A percentile compares a stretch with the other conserved stretches of the same genome.
These are phyloP conservation scores for Eubucco bourcierii DNA, from an alignment of 2,113 vertebrate genomes.

Conservation along the genomic window DNA sequence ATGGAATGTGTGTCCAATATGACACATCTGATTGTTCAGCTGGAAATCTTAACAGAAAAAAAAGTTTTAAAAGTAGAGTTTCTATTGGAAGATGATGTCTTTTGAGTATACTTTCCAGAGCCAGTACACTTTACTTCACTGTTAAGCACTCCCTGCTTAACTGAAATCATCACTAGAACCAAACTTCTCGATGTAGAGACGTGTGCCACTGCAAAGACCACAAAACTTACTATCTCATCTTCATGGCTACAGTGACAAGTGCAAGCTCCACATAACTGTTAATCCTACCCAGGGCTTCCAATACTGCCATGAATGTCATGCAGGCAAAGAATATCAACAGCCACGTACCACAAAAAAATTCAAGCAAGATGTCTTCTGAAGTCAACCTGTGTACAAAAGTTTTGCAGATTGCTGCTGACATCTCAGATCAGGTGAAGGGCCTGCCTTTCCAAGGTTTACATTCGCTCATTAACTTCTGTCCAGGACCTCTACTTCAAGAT, in stretches of 20 bases:
- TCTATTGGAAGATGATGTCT: neutral
- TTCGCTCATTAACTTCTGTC: neutral
- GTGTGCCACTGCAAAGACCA: neutral
- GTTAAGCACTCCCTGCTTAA: neutral
- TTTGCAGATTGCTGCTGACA: neutral
- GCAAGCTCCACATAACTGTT: neutral
- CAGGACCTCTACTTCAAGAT: neutral
- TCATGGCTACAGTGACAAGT: fast-evolving
- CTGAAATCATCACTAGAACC: neutral
- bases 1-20: neutral
- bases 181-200: neutral
- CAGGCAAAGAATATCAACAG: neutral
- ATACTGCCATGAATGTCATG: neutral
- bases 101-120: neutral
- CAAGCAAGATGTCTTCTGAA: fast-evolving
- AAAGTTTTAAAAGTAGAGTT: neutral
- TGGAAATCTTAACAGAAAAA: neutral
- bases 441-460: neutral
- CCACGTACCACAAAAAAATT: neutral
- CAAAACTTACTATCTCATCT: neutral
- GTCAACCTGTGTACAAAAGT: neutral
- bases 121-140: neutral
- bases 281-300: neutral
- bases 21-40: neutral
- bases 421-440: neutral